Evolutionary conservation across 2,113 vertebrate genomes (phyloP).

Genomic region (Labeo rohita): DNA sequence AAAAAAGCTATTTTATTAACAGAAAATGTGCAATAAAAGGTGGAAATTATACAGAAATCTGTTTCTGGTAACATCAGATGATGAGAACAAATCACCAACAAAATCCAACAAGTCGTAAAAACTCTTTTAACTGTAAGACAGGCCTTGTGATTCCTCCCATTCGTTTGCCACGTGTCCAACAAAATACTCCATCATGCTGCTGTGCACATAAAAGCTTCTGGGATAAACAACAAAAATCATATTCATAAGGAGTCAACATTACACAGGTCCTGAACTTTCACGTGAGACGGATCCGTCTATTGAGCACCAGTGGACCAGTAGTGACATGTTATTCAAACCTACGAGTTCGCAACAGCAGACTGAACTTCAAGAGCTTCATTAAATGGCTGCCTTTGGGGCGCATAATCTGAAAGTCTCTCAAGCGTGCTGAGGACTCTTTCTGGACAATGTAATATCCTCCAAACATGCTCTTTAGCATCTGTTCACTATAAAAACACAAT

Average conservation of each 20-base stretch:
- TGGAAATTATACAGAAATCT: too few relatives aligned
- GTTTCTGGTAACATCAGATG: too few relatives aligned
- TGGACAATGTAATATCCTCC: constrained; percentile 9
- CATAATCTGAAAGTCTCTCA: constrained; percentile 5
- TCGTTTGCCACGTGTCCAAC: neutral
- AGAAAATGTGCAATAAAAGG: too few relatives aligned
- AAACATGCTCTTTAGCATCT: constrained; percentile 29
- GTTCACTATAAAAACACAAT: constrained; percentile 34
- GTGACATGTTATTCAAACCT: constrained; percentile 49
- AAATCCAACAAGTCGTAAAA: too few relatives aligned
- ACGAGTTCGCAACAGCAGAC: constrained; percentile 41
- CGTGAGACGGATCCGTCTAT: constrained; percentile 30
- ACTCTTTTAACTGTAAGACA: neutral
- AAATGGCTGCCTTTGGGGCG: constrained; percentile 22
- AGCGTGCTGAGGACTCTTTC: neutral
- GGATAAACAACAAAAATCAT: constrained; percentile 48
- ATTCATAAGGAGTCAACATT: constrained; percentile 46
- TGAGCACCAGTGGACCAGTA: constrained; percentile 47
- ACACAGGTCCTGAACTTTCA: constrained; percentile 44
- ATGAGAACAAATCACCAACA: too few relatives aligned
- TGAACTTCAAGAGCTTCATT: constrained; percentile 37
- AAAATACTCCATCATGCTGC: constrained; percentile 26
- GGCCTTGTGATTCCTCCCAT: neutral
- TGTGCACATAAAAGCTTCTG: neutral
- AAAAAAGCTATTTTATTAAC: too few relatives aligned